phyloP scores from a whole-genome alignment of 2,888 invertebrate genomes.

The Drosophila silvestris region DNA sequence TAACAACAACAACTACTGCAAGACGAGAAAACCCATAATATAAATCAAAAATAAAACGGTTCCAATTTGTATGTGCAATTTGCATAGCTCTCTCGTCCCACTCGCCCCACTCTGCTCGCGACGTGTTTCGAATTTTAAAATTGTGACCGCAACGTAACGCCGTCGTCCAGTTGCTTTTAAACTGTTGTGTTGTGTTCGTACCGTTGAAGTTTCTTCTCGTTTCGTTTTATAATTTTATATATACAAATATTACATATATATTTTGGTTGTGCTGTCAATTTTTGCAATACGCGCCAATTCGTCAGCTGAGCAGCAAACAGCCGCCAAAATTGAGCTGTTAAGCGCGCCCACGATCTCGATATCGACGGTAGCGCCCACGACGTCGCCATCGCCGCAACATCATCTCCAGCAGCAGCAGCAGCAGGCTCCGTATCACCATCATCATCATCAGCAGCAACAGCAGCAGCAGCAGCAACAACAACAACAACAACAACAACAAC shows the following conservation, averaged over 20 bases:
- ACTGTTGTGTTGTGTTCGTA: slow-evolving; percentile 36
- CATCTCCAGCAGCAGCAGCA: slow-evolving; percentile 69
- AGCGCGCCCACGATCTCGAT: slow-evolving; percentile 84
- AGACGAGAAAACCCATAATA: slow-evolving; percentile 9
- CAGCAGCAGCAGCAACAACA: slow-evolving; percentile 57
- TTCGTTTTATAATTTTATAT: slow-evolving; percentile 4
- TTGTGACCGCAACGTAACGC: slow-evolving; percentile 26
- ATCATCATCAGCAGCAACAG: slow-evolving; percentile 52
- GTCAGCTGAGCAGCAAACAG: slow-evolving; percentile 73
- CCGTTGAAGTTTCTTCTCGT: slow-evolving; percentile 19
- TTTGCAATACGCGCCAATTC: slow-evolving; percentile 77
- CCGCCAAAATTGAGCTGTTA: slow-evolving; percentile 85
- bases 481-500: slow-evolving; percentile 58
- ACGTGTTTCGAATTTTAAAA: slow-evolving; percentile 26
- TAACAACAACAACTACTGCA: slow-evolving; percentile 25
- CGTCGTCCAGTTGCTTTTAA: slow-evolving; percentile 49
- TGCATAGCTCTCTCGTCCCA: slow-evolving; percentile 23
- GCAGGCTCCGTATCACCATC: slow-evolving; percentile 58
- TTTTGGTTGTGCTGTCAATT: slow-evolving; percentile 15
- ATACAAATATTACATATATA: not conserved
- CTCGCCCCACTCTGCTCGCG: slow-evolving; percentile 40
- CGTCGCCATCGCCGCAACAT: slow-evolving; percentile 75
- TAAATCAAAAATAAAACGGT: slow-evolving; percentile 10
- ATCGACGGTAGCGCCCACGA: slow-evolving; percentile 82
- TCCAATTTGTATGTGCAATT: slow-evolving; percentile 6